Base-by-base conservation (phyloP, 2,113 vertebrate genomes). In the Heptranchias perlo region DNA sequence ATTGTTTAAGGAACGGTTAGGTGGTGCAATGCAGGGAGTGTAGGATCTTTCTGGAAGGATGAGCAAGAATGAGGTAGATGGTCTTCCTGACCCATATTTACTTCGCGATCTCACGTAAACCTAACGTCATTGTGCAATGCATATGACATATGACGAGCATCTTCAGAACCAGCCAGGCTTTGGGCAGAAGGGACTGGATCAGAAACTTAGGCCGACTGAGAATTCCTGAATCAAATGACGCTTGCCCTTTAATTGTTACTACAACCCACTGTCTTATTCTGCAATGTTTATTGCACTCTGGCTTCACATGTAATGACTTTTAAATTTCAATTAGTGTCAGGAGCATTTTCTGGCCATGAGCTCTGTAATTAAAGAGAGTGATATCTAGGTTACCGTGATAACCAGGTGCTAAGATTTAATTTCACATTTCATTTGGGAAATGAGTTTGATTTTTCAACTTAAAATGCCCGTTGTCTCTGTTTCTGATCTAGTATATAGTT, bases 381-480 rank as follows among this genome's bases (percentile, higher is more conserved):
- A 91, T 61, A 61, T n/a, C 14, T 44, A 82, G 65, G 65, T 3
- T 67, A n/a, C 39, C 35, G 39, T 78, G 35, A 31, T 89, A 89
- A 87, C 6, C 87, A 91, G 31, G 11, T 35, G 0, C n/a, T n/a
- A n/a, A 62, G n/a, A 23, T 93, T 93, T 62, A 62, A 39, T 39
- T 93, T 62, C 89, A 93, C 58, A 93, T 93, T 62, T 23, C 58
- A 91, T 93, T 93, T 62, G 35, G 35, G 89, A 93, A 93, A 21
- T 93, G 54, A 0, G 7, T 62, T 62, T 39, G 78, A 82, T 82
- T 93, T 93, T 39, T 62, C 23, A n/a, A 18, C 6, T 93, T 23
- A 62, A 18, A 62, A 39, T 62, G 35, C 18, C 89, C n/a, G 58
- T 62, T 39, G 21, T 39, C 58, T 93, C 61, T n/a, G 52, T 61